phyloP scores from a whole-genome alignment of 2,113 vertebrate genomes.

The Asarcornis scutulata region DNA sequence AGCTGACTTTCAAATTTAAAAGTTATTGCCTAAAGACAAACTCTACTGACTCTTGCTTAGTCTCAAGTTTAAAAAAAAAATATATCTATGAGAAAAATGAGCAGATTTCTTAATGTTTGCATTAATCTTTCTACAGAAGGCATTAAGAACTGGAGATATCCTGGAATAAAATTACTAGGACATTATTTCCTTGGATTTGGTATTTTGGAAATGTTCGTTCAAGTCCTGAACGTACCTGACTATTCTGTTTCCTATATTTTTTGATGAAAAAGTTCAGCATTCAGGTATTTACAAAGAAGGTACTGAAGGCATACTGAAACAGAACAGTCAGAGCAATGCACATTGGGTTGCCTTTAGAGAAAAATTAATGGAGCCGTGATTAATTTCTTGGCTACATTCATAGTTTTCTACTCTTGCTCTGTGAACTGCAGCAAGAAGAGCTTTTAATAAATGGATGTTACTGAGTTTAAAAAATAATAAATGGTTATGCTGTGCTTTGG shows the following conservation, averaged over 20 bases:
- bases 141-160: background rate
- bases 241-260: background rate
- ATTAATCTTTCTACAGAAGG: background rate
- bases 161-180: background rate
- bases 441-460: background rate
- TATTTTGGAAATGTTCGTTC: background rate
- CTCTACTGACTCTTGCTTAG: background rate
- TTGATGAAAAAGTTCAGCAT: background rate
- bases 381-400: background rate
- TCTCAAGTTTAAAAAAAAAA: background rate
- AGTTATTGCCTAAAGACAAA: background rate
- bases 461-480: background rate
- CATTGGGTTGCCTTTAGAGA: background rate
- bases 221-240: background rate
- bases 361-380: background rate
- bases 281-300: background rate
- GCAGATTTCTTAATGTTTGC: background rate
- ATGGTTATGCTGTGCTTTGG: background rate
- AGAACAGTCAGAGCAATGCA: rapidly evolving
- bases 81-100: background rate
- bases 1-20: background rate
- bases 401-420: background rate
- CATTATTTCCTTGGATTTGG: background rate
- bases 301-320: background rate
- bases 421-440: background rate